Conservation (phyloP, 2,888 invertebrate genomes). For the Agrochola litura region DNA sequence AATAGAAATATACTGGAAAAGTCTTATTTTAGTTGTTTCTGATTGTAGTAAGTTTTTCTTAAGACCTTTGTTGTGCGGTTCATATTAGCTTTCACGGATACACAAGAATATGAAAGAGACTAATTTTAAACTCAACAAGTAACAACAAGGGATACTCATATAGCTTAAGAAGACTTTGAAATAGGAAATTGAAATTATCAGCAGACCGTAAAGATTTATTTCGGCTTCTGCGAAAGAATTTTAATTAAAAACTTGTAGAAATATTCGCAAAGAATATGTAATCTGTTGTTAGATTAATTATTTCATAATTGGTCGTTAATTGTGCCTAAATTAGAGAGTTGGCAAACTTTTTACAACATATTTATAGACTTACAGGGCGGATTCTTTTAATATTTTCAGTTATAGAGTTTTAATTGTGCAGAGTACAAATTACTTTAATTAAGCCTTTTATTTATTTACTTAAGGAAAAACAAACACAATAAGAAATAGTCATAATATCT, state of each 20-base stretch:
- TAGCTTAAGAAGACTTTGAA: conserved; percentile 67
- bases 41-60: not conserved
- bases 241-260: conserved; percentile 87
- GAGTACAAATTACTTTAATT: not conserved
- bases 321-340: conserved; percentile 69
- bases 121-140: conserved; percentile 37
- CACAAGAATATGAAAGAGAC: conserved; percentile 9
- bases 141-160: conserved; percentile 43
- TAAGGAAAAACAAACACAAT: no score
- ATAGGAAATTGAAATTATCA: conserved; percentile 82
- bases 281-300: conserved; percentile 84
- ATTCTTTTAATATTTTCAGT: conserved; percentile 15
- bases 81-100: not conserved
- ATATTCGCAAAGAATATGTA: conserved; percentile 85
- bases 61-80: not conserved
- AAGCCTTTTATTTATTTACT: not conserved
- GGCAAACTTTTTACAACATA: conserved; percentile 50
- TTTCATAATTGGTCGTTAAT: conserved; percentile 85
- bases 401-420: not conserved
- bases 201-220: conserved; percentile 79
- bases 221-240: conserved; percentile 82
- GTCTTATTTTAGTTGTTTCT: conserved; percentile 6
- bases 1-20: conserved; percentile 12
- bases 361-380: conserved; percentile 9
- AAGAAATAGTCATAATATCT: no score